These are phyloP conservation scores for Bombus haemorrhoidalis DNA, from an alignment of 1,140 invertebrate genomes.

Conservation along the genomic window DNA sequence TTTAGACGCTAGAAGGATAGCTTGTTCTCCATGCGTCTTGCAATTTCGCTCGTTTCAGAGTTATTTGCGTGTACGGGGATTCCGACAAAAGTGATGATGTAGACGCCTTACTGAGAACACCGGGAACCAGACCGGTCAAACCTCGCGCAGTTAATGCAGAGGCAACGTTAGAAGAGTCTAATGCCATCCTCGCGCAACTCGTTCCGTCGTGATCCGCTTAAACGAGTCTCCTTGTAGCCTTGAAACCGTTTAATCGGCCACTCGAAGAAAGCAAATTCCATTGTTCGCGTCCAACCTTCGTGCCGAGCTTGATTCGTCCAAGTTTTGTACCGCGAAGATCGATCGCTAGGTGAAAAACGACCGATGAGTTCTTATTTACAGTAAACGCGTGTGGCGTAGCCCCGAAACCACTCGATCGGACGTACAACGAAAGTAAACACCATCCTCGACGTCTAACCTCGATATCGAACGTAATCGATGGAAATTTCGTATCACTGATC, in stretches of 20 bases:
- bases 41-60: slow-evolving; percentile 60
- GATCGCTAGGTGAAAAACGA: too few relatives aligned
- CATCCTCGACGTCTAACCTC: too few relatives aligned
- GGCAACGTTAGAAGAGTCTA: neutral
- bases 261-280: neutral
- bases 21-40: slow-evolving; percentile 63
- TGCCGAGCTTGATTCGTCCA: too few relatives aligned
- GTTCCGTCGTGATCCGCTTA: neutral
- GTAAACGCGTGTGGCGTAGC: too few relatives aligned
- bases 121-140: slow-evolving; percentile 34
- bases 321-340: too few relatives aligned
- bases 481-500: too few relatives aligned
- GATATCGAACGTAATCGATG: too few relatives aligned
- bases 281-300: neutral
- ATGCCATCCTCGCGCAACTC: neutral
- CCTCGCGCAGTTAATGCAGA: slow-evolving; percentile 2
- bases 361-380: too few relatives aligned
- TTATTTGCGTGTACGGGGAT: slow-evolving; percentile 64
- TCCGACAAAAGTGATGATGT: slow-evolving; percentile 59
- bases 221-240: neutral
- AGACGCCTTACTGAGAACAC: slow-evolving; percentile 39
- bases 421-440: too few relatives aligned
- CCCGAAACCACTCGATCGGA: too few relatives aligned
- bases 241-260: neutral
- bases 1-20: slow-evolving; percentile 73